A percentile compares a stretch with the other conserved stretches of the same genome.
phyloP scores from a whole-genome alignment of 2,888 invertebrate genomes.

The Mythimna lalbum region DNA sequence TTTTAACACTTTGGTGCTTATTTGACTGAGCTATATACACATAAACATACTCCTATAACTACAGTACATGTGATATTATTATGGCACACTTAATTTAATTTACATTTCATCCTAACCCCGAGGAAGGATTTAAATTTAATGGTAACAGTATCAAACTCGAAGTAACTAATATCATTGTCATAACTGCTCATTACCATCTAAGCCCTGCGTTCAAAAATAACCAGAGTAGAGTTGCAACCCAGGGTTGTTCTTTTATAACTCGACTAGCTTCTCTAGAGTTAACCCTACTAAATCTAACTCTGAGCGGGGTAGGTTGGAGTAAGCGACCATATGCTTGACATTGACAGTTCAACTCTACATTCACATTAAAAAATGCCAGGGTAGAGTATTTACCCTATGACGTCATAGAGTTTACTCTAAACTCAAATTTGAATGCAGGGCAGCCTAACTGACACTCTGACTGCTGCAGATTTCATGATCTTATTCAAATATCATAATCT shows the following conservation, averaged over 20 bases:
- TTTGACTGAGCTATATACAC: slow-evolving; percentile 30
- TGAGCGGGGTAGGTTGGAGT: too few species aligned
- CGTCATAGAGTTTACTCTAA: too few species aligned
- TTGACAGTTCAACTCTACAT: too few species aligned
- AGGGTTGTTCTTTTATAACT: too few species aligned
- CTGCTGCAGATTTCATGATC: neutral
- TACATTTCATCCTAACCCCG: slow-evolving; percentile 16
- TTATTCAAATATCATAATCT: neutral
- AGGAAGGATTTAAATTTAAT: slow-evolving; percentile 19
- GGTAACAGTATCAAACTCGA: slow-evolving; percentile 23
- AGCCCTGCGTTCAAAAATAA: too few species aligned
- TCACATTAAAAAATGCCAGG: too few species aligned
- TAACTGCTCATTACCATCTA: neutral
- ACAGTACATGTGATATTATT: neutral
- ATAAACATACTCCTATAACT: slow-evolving; percentile 4
- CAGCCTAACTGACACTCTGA: neutral
- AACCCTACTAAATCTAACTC: too few species aligned
- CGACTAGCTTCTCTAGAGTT: too few species aligned
- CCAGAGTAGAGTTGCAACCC: too few species aligned
- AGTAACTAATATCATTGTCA: neutral
- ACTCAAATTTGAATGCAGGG: too few species aligned
- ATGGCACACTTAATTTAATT: neutral
- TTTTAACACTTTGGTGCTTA: neutral
- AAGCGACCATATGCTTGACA: too few species aligned
- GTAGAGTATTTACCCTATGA: too few species aligned